phyloP scores from a whole-genome alignment of 2,888 invertebrate genomes.

The Drosophila quasianomalipes region DNA sequence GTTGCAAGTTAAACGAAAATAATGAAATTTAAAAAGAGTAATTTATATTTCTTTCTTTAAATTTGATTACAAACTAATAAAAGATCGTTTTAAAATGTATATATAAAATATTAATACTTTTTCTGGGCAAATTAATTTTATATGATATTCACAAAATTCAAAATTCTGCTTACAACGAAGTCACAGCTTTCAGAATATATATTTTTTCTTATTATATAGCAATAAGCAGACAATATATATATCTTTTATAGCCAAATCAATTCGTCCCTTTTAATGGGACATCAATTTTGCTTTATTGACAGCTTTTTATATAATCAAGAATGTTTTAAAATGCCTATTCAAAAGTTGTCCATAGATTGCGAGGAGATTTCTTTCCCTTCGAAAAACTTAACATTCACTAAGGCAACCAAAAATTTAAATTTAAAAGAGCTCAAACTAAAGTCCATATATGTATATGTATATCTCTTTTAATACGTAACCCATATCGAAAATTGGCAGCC shows the following conservation, averaged over 20 bases:
- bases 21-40: background rate
- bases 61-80: background rate
- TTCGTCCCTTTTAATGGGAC: background rate
- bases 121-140: background rate
- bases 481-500: slow-evolving; percentile 27
- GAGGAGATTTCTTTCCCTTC: background rate
- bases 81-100: background rate
- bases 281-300: background rate
- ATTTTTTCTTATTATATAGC: background rate
- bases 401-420: slow-evolving; percentile 1
- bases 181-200: background rate
- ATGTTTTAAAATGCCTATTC: background rate
- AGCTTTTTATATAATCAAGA: background rate
- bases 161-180: background rate
- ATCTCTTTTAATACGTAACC: background rate
- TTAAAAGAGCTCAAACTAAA: slow-evolving; percentile 14
- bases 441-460: background rate
- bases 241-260: background rate
- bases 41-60: background rate
- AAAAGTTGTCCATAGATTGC: background rate
- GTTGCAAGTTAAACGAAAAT: background rate
- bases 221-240: too few relatives aligned
- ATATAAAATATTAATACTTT: background rate
- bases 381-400: background rate
- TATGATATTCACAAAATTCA: background rate